Evolutionary conservation across 1,140 invertebrate genomes (phyloP), one percentile per base, ranked within the genome.

Genomic region (Leptopilina boulardi): DNA sequence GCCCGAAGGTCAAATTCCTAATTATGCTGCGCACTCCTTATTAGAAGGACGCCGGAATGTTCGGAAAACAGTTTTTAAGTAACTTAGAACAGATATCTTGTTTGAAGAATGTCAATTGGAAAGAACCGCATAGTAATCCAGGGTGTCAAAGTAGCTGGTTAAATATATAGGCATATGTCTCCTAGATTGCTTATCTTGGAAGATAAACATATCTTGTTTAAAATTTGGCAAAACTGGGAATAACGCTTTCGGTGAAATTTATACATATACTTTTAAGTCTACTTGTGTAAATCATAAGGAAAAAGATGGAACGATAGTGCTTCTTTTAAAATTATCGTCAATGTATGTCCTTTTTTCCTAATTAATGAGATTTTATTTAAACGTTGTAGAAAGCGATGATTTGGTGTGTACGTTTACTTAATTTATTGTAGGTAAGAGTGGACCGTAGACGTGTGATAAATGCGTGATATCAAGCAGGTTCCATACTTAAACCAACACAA

Each of bases 1-100:
- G 59, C 15, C 59, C 26, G 59, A 66, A 66, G 59, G 59, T 66
- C 23, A 66, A 26, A 34, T 66, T 66, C 59, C 30, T 66, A 66
- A 66, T 66, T 66, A 66, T 66, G 59, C 59, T 66, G 23, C 59
- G 13, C 59, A 30, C 59, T 66, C 26, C 59, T 66, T 66, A 66
- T 66, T 66, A 66, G 21, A 66, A 66, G 26, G 59, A 30, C 4
- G 23, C 10, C n/a, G 59, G 59, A 30, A 66, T 66, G 26, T 66
- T 66, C 13, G 59, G 21, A 30, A 66, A 30, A 66, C 15, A n/a
- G 26, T 66, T 66, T 66, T 30, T 21, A 23, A 6, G n/a, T 23
- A 66, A 23, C 59, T 30, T 13, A 30, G 26, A 66, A 66, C 23
- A 66, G 30, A 66, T 66, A 15, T 66, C 59, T 66, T 66, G 59